phyloP scores from a whole-genome alignment of 2,113 vertebrate species.

The Poeciliopsis occidentalis region DNA sequence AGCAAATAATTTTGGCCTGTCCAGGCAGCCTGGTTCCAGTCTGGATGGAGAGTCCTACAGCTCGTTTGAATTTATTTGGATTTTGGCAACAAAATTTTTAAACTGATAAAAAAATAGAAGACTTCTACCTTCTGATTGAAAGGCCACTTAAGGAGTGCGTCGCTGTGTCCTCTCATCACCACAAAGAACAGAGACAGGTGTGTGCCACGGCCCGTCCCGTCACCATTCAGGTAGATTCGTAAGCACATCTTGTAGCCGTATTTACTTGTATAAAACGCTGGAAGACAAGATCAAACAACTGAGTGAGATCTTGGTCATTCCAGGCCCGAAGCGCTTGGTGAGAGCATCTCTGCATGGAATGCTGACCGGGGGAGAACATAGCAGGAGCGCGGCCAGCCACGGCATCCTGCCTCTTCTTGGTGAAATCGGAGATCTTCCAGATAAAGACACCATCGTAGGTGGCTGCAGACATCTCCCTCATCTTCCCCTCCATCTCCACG shows the following conservation, averaged over 20 bases:
- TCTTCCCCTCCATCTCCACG: slow-evolving; percentile 92
- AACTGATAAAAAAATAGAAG: not conserved
- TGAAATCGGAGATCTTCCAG: slow-evolving; percentile 95
- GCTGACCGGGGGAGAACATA: slow-evolving; percentile 95
- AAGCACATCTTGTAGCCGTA: slow-evolving; percentile 99
- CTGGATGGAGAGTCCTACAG: not conserved
- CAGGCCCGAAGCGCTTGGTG: not conserved
- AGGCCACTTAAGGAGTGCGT: slow-evolving; percentile 94
- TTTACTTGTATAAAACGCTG: slow-evolving; percentile 97
- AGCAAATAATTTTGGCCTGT: not conserved
- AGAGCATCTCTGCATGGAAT: not conserved
- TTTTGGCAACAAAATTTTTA: not conserved
- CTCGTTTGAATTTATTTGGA: not conserved
- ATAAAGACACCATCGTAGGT: slow-evolving; percentile 92
- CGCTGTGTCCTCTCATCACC: slow-evolving; percentile 95
- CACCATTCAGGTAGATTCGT: slow-evolving; percentile 93
- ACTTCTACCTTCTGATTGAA: slow-evolving; percentile 95
- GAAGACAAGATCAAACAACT: slow-evolving; percentile 20
- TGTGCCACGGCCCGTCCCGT: slow-evolving; percentile 91
- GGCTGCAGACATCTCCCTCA: slow-evolving; percentile 88
- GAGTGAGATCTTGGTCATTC: not conserved
- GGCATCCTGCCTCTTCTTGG: slow-evolving; percentile 93
- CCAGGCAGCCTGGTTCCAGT: not conserved
- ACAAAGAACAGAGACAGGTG: slow-evolving; percentile 97
- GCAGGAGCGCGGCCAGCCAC: slow-evolving; percentile 90